Percentiles rank a stretch among this genome's conserved stretches.
These are phyloP conservation scores for Selenia dentaria DNA, from an alignment of 2,888 invertebrate species.

Conservation along the genomic window DNA sequence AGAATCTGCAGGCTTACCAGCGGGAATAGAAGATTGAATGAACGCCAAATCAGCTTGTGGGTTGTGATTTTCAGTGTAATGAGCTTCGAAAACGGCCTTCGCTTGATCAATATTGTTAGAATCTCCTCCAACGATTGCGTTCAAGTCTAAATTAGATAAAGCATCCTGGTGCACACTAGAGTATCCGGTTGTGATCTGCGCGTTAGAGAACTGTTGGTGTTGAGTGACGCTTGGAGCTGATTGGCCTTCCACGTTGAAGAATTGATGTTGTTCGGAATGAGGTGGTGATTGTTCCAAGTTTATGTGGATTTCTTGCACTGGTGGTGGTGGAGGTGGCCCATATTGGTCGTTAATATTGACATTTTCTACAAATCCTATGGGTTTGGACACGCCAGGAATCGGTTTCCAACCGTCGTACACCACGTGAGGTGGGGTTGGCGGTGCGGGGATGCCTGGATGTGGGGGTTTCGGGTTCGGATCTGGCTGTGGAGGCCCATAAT, in stretches of 20 bases:
- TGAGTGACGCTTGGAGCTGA: slow-evolving; percentile 36
- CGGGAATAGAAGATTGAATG: slow-evolving; percentile 41
- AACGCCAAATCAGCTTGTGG: slow-evolving; percentile 44
- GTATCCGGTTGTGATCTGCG: slow-evolving; percentile 69
- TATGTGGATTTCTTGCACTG: slow-evolving; percentile 56
- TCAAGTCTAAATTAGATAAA: slow-evolving; percentile 67
- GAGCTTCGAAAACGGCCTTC: slow-evolving; percentile 78
- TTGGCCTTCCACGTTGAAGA: slow-evolving; percentile 18
- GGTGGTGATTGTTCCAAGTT: slow-evolving; percentile 57
- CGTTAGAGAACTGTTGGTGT: slow-evolving; percentile 48
- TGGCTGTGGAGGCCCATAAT: slow-evolving; percentile 86
- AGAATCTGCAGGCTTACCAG: slow-evolving; percentile 55
- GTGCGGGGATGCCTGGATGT: slow-evolving; percentile 88
- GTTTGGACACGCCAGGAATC: slow-evolving; percentile 87
- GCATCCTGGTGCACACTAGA: slow-evolving; percentile 77
- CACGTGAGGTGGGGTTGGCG: slow-evolving; percentile 90
- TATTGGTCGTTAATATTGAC: slow-evolving; percentile 53
- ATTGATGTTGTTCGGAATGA: slow-evolving; percentile 31
- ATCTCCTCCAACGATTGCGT: slow-evolving; percentile 72
- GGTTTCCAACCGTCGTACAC: slow-evolving; percentile 95
- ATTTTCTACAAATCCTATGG: slow-evolving; percentile 58
- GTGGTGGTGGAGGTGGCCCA: slow-evolving; percentile 65
- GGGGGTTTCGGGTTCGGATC: slow-evolving; percentile 85
- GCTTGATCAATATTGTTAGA: slow-evolving; percentile 78
- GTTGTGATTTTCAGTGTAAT: slow-evolving; percentile 68